These are phyloP conservation scores for Hololepta plana DNA, from an alignment of 2,888 invertebrate genomes.

Conservation along the genomic window DNA sequence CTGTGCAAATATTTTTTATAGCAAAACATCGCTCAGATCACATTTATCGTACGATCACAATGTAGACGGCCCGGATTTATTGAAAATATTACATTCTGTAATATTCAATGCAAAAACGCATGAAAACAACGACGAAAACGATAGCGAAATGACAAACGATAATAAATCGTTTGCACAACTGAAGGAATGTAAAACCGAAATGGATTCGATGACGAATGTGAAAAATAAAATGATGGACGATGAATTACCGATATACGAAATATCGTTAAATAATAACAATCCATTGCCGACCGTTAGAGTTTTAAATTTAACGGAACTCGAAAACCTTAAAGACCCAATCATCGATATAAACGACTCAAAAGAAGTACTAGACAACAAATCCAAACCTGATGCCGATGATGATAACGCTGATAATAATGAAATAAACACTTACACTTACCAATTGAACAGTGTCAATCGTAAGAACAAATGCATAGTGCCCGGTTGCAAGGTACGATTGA, in stretches of 20 bases:
- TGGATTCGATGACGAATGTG: conserved; percentile 11
- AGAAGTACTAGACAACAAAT: too few species aligned
- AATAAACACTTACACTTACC: conserved; percentile 4
- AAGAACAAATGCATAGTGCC: conserved; percentile 34
- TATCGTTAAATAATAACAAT: too few species aligned
- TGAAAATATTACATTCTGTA: conserved; percentile 36
- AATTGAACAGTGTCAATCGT: conserved; percentile 11
- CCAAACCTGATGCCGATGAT: conserved; percentile 4
- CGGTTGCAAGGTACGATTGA: conserved; percentile 37
- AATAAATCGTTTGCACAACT: too few species aligned
- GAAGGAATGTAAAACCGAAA: conserved; percentile 12
- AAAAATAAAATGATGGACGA: conserved; percentile 6
- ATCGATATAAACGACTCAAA: too few species aligned
- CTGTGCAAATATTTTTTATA: conserved; percentile 44
- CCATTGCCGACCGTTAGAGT: too few species aligned
- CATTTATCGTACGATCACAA: conserved; percentile 52
- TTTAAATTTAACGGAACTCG: too few species aligned
- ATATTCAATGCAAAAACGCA: conserved; percentile 16
- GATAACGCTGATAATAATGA: conserved; percentile 2
- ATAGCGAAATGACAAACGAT: conserved; percentile 5
- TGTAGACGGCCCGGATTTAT: conserved; percentile 39
- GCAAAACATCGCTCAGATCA: conserved; percentile 39
- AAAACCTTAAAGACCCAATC: too few species aligned
- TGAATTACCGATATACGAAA: conserved; percentile 1
- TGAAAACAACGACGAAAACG: conserved; percentile 5